Evolutionary conservation across 2,113 vertebrate species (phyloP).

Genomic region (Onychostoma macrolepis): DNA sequence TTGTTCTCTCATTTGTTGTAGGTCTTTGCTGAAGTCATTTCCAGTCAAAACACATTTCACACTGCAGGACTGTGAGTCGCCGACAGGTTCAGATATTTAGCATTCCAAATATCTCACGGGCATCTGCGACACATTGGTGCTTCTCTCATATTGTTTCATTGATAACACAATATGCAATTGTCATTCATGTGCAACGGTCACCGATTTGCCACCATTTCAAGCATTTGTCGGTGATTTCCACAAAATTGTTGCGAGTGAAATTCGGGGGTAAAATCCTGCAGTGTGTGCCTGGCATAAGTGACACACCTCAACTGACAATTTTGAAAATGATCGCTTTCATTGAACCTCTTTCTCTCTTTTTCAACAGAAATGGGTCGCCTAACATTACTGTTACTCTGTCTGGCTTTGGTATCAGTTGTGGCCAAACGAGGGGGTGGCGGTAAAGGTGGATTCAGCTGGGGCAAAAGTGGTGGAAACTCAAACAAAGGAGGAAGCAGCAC

Average conservation of each 20-base stretch:
- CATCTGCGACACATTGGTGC: too few species aligned
- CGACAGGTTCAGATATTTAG: not conserved
- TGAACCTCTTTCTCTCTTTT: constrained; percentile 9
- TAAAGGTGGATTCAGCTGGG: constrained; percentile 49
- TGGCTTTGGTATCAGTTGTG: constrained; percentile 30
- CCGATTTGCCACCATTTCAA: not conserved
- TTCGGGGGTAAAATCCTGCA: not conserved
- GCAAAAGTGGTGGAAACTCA: constrained; percentile 39
- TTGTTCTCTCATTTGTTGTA: not conserved
- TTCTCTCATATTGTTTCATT: not conserved
- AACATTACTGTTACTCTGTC: constrained; percentile 42
- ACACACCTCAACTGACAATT: not conserved
- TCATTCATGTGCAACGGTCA: not conserved
- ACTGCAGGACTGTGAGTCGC: not conserved
- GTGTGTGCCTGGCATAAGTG: not conserved
- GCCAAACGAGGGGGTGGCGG: constrained; percentile 42
- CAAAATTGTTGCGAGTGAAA: not conserved
- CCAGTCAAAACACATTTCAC: too few species aligned
- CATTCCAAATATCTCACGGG: not conserved
- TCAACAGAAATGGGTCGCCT: constrained; percentile 50
- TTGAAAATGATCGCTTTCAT: not conserved
- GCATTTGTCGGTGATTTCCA: not conserved
- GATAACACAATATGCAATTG: not conserved
- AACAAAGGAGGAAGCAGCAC: constrained; percentile 48
- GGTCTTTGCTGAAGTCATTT: too few species aligned